Evolutionary conservation across 2,888 invertebrate species (phyloP), one percentile per base, ranked within the genome.

Genomic region (Punctoribates punctum): DNA sequence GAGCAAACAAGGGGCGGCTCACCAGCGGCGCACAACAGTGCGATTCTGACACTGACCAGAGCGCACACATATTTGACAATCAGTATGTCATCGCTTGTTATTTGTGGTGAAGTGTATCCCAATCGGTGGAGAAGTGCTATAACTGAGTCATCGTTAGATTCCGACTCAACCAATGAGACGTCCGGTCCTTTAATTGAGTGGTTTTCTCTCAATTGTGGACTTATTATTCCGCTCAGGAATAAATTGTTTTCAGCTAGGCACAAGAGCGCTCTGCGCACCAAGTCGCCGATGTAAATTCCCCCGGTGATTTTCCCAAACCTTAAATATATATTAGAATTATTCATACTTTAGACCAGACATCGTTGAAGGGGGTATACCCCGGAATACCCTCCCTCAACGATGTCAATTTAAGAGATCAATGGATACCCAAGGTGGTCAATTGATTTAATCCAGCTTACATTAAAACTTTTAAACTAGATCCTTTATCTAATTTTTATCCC

Each of bases 261-360:
- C 0, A 88, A 85, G 78, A 92, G 85, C 77, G 88, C 86, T 15
- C 88, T 85, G 60, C 91, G 86, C 51, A 89, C 87, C 75, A 92
- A 82, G 81, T 91, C 91, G 4, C 93, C 93, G 78, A 93, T 85
- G 84, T 91, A 93, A 84, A 90, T 90, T 76, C 92, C 93, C 77
- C 89, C 87, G 81, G 91, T 90, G 82, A 91, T 89, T 84, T 93
- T 92, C 84, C 92, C 92, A 84, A 91, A 92, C 75, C 91, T 91
- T 34, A 23, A 20, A 73, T 42, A 23, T n/a, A 13, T 15, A 27
- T 42, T 6, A 27, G 17, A 34, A 42, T 46, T 20, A 46, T 15
- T 65, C 34, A 65, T 17, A 42, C 13, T 34, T 34, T 34, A 5
- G 42, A n/a, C n/a, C n/a, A n/a, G n/a, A n/a, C n/a, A n/a, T n/a